These are phyloP conservation scores for Neolamprologus toae DNA, from an alignment of 2,113 vertebrate genomes.

Conservation along the genomic window DNA sequence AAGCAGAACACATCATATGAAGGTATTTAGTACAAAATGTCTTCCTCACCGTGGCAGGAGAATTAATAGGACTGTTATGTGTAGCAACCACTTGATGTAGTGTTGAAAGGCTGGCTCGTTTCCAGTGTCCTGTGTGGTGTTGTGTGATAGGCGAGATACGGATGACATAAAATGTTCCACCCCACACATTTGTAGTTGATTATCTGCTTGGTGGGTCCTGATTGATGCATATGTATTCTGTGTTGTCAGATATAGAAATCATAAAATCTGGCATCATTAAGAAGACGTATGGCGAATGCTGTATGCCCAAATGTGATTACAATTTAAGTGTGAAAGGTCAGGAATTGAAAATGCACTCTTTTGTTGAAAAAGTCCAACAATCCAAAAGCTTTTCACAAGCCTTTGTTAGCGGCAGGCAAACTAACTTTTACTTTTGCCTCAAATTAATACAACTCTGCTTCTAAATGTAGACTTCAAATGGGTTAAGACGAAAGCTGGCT, in stretches of 20 bases:
- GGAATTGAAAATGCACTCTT: neutral
- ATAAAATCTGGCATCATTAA: conserved; percentile 34
- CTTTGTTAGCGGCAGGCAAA: neutral
- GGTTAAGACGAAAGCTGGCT: neutral
- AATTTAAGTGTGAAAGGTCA: neutral
- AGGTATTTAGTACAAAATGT: conserved; percentile 55
- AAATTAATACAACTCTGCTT: neutral
- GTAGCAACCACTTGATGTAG: conserved; percentile 15
- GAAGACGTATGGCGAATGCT: conserved; percentile 25
- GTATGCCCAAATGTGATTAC: neutral
- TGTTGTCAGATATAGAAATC: neutral
- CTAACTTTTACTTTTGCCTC: neutral
- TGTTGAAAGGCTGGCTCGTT: conserved; percentile 28
- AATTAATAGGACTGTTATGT: conserved; percentile 1
- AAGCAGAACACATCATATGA: conserved; percentile 35
- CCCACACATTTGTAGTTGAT: conserved; percentile 25
- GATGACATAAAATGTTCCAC: conserved; percentile 6
- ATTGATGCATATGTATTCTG: neutral
- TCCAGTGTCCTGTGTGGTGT: conserved; percentile 18
- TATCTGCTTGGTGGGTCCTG: neutral
- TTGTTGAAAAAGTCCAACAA: neutral
- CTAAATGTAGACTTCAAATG: neutral
- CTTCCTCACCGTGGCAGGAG: conserved; percentile 7
- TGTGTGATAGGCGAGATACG: conserved; percentile 5
- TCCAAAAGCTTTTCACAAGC: neutral